Percentiles rank a stretch among this genome's conserved stretches.
Evolutionary conservation across 2,888 invertebrate species (phyloP).

Genomic region (Nomada flava): DNA sequence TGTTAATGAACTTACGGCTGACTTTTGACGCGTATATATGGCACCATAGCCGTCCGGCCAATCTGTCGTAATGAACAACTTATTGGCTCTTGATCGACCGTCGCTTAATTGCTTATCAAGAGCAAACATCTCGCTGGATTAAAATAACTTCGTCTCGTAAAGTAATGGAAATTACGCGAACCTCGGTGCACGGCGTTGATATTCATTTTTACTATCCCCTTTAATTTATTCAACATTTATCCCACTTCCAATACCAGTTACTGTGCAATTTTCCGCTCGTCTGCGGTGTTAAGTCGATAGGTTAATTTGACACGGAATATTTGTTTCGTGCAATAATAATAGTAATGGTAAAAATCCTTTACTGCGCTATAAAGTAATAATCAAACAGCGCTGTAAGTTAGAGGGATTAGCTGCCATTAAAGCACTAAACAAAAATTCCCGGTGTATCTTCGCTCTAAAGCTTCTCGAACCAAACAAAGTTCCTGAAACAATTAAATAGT

Average conservation of each 20-base stretch:
- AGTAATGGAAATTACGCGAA: not conserved
- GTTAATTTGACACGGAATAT: not conserved
- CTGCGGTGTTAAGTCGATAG: not conserved
- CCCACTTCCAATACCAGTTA: not conserved
- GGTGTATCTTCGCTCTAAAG: too few relatives aligned
- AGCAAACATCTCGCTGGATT: conserved; percentile 38
- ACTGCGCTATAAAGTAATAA: too few relatives aligned
- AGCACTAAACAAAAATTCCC: too few relatives aligned
- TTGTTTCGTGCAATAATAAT: not conserved
- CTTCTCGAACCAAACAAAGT: too few relatives aligned
- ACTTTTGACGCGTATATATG: conserved; percentile 27
- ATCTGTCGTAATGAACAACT: conserved; percentile 49
- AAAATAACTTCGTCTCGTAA: conserved; percentile 39
- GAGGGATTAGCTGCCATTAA: too few relatives aligned
- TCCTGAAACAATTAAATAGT: too few relatives aligned
- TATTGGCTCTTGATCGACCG: conserved; percentile 38
- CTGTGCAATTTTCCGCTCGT: not conserved
- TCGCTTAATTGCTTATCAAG: conserved; percentile 51
- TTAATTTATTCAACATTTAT: conserved; percentile 23
- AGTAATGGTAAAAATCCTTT: too few relatives aligned
- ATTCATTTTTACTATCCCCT: conserved; percentile 21
- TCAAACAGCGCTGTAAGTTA: too few relatives aligned
- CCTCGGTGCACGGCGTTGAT: not conserved
- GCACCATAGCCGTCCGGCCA: conserved; percentile 3
- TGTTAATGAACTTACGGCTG: conserved; percentile 53